Percentiles rank a stretch among this genome's conserved stretches.
These are phyloP conservation scores for Chlorospingus flavigularis DNA, from an alignment of 2,797 vertebrate species.

Conservation along the genomic window DNA sequence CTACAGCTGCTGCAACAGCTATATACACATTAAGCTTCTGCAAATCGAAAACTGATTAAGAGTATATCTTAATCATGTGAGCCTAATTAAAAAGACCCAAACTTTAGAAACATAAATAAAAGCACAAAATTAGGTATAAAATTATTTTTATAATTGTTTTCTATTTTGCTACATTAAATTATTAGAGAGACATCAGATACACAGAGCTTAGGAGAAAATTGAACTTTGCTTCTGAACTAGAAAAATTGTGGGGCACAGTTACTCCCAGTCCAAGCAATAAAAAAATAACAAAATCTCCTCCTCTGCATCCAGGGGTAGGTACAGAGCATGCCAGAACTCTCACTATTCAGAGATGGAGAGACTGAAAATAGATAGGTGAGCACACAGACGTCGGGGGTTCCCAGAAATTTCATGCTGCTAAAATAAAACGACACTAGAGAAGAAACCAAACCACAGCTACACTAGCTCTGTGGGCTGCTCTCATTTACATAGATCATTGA, in stretches of 20 bases:
- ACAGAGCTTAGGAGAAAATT: neutral
- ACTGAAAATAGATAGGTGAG: neutral
- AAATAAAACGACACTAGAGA: neutral
- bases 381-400: fast-evolving
- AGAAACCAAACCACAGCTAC: neutral
- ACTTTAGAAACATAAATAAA: neutral
- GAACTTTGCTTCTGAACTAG: neutral
- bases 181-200: neutral
- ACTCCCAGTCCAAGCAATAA: neutral
- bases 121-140: neutral
- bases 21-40: neutral
- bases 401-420: neutral
- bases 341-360: neutral
- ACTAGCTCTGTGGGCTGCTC: neutral
- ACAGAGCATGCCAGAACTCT: neutral
- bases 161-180: neutral
- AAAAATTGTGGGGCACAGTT: neutral
- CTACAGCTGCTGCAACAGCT: neutral
- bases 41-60: neutral
- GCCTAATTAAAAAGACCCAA: neutral
- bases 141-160: neutral
- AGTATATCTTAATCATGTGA: neutral
- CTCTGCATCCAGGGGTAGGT: neutral
- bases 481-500: neutral
- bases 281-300: neutral